Percentiles rank a stretch among this genome's conserved stretches.
Conservation (phyloP, 2,888 invertebrate species). For the Apamea epomidion region DNA sequence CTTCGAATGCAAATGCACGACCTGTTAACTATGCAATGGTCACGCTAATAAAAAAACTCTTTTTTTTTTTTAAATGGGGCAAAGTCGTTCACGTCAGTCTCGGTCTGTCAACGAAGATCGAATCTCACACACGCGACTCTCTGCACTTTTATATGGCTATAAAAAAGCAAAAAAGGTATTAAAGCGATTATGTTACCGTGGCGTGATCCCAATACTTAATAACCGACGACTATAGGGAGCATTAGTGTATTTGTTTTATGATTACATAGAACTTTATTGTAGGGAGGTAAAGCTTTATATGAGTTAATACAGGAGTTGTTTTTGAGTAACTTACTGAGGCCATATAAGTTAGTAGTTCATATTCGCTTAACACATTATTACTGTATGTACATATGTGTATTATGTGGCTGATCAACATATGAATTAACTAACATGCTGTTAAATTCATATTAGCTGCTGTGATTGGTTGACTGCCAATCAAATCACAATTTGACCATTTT, state of each 20-base stretch:
- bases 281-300: slow-evolving; percentile 30
- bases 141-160: slow-evolving; percentile 44
- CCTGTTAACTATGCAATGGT: slow-evolving; percentile 29
- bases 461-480: not conserved
- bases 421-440: not conserved
- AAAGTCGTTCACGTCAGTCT: slow-evolving; percentile 41
- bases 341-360: slow-evolving; percentile 15
- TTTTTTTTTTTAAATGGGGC: slow-evolving; percentile 42
- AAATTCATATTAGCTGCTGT: not conserved
- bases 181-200: slow-evolving; percentile 42
- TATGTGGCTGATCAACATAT: not conserved
- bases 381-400: not conserved
- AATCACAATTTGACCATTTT: not conserved
- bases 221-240: slow-evolving; percentile 30
- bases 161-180: slow-evolving; percentile 35
- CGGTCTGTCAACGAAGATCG: slow-evolving; percentile 66
- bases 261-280: slow-evolving; percentile 50
- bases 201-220: slow-evolving; percentile 62
- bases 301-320: slow-evolving; percentile 26
- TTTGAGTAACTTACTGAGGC: slow-evolving; percentile 2
- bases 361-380: slow-evolving; percentile 10
- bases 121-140: slow-evolving; percentile 62
- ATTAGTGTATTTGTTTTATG: slow-evolving; percentile 57
- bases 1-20: slow-evolving; percentile 46
- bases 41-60: slow-evolving; percentile 30